Percentiles rank a stretch among this genome's conserved stretches.
phyloP scores from a whole-genome alignment of 2,113 vertebrate species.

The Sakesphorus luctuosus region DNA sequence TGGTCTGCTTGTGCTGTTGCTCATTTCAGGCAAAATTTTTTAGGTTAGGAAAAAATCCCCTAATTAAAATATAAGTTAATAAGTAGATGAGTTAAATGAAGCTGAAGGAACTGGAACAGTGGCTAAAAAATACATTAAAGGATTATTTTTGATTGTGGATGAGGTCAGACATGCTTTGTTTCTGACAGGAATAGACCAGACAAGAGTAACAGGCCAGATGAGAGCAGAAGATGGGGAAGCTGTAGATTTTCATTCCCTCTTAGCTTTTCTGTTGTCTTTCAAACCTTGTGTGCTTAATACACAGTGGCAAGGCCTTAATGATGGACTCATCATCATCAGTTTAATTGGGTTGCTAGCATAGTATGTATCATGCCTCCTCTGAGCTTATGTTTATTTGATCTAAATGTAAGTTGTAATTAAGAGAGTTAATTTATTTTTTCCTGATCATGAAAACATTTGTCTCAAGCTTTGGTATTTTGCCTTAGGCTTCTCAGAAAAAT shows the following conservation, averaged over 20 bases:
- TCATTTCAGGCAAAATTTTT: slow-evolving; percentile 19
- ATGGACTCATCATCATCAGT: background rate
- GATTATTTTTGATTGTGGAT: slow-evolving; percentile 39
- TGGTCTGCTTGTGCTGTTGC: background rate
- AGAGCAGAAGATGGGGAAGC: background rate
- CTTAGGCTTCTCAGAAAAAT: slow-evolving; percentile 4
- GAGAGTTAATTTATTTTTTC: slow-evolving; percentile 15
- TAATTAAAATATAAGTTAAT: slow-evolving; percentile 51
- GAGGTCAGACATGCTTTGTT: slow-evolving; percentile 54
- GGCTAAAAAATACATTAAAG: slow-evolving; percentile 46
- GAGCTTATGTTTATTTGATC: background rate
- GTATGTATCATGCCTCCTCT: background rate
- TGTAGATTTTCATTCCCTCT: background rate
- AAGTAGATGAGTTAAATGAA: background rate
- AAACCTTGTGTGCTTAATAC: background rate
- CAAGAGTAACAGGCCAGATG: background rate
- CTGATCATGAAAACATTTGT: slow-evolving; percentile 9
- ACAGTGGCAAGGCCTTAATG: background rate
- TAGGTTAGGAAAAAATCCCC: slow-evolving; percentile 8
- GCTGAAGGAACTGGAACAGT: slow-evolving; percentile 36
- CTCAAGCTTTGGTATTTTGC: slow-evolving; percentile 1
- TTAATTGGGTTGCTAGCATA: background rate
- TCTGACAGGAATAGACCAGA: background rate
- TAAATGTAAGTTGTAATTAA: slow-evolving; percentile 7
- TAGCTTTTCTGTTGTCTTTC: slow-evolving; percentile 16